phyloP scores from a whole-genome alignment of 2,797 vertebrate species.

The Australoheros facetus region DNA sequence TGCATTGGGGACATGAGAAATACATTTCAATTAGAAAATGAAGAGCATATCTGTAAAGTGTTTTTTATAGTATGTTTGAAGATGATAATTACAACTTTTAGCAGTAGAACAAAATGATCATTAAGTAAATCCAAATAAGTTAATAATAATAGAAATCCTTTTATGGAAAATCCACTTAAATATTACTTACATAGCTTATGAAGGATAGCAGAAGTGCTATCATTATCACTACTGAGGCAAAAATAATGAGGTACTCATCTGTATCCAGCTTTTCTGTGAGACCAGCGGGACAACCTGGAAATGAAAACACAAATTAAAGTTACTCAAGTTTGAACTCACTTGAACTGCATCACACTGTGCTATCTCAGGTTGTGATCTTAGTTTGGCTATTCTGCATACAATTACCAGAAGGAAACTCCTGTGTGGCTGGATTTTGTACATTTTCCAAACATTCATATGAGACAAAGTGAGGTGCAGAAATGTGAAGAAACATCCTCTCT shows the following conservation, averaged over 20 bases:
- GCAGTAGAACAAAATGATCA: neutral
- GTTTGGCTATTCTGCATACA: neutral
- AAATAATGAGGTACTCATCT: slow-evolving; percentile 33
- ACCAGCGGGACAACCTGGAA: slow-evolving; percentile 44
- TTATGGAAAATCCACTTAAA: neutral
- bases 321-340: neutral
- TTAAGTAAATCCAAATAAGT: neutral
- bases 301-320: slow-evolving; percentile 13
- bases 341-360: neutral
- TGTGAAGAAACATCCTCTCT: neutral
- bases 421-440: neutral
- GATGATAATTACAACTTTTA: neutral
- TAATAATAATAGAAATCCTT: neutral
- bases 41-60: neutral
- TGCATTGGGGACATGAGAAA: slow-evolving; percentile 21
- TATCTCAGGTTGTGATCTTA: neutral
- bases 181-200: slow-evolving; percentile 75
- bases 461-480: neutral
- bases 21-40: neutral
- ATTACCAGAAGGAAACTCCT: neutral
- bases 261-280: neutral
- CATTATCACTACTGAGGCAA: slow-evolving; percentile 45
- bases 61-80: neutral
- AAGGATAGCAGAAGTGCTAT: slow-evolving; percentile 48
- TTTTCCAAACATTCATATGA: neutral